Base-by-base conservation (phyloP, 1,140 invertebrate genomes). In the Listronotus oregonensis region DNA sequence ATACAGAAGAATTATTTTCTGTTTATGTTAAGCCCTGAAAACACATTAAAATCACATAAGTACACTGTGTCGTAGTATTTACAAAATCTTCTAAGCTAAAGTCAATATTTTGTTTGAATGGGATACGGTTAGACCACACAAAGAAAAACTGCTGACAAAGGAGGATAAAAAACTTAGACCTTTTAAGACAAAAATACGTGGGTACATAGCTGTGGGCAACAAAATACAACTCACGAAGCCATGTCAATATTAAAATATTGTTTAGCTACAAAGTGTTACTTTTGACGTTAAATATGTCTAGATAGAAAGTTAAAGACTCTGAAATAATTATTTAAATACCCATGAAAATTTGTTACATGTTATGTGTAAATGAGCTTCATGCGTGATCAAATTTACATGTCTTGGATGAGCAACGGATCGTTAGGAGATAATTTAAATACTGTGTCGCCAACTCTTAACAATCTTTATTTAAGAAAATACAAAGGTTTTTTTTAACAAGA, bases 51-150 rank as follows among this genome's bases (percentile, higher is more conserved):
- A 46, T 58, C 18, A 58, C 55, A 58, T 58, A 18, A 32, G 21
- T 18, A 11, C 55, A 15, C 10, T 44, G 17, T 32, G 55, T 57
- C 27, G 55, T 49, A 21, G 15, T 60, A 37, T 60, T 60, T 60
- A 60, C 44, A 21, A 60, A 60, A 60, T 60, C 57, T 17, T 60
- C 42, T 60, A 60, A 60, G 57, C 57, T 31, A 60, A 50, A 60
- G 57, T 60, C 57, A 60, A 60, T 60, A 60, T 60, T 60, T 60
- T 50, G 6, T 60, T 47, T 49, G 57, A 49, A 57, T 57, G 17
- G 12, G 7, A 57, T 39, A 44, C 42, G 42, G 42, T 37, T n/a
- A 43, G 17, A 12, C 55, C 43, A 57, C 40, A 57, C 42, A 57
- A 57, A 57, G 52, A 55, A 55, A 27, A 55, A 17, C 52, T 55